Evolutionary conservation across 2,113 vertebrate genomes (phyloP), one percentile per base, ranked within the genome.

Genomic region (Cryptotis parvus): DNA sequence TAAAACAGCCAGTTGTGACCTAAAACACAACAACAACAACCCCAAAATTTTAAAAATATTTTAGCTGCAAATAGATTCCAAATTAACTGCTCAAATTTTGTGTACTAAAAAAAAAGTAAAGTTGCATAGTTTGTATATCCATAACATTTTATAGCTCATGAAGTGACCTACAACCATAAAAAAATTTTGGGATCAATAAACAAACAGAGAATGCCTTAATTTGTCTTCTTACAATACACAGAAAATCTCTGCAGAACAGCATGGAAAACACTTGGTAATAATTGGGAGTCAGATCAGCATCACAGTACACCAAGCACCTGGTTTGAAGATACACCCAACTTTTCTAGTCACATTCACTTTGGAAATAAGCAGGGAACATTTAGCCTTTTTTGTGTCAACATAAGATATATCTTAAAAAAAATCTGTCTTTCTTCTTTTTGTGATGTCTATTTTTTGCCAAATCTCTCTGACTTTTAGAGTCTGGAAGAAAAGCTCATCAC

Each of bases 31-130:
- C 16, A 18, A 58, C 55, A 58, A 58, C 18, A 58, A 6, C 2
- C 20, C 20, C 55, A 58, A 58, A 55, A 58, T 20, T 55, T 55
- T 20, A 15, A 24, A 24, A 58, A 58, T 31, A 4, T 37, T 68
- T n/a, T 5, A 81, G 33, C 15, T 29, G 65, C 3, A 77, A n/a
- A 65, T 9, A 58, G 20, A 70, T 26, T 91, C 22, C 18, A 49
- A 20, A 22, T 68, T 18, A 83, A 24, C 18, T 85, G 37, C 58
- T 82, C 4, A 31, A 91, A 74, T 78, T 33, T 61, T 22, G 22
- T 24, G 26, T 58, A 33, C 15, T 43, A 35, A 87, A 93, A 84
- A 3, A 35, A 87, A 93, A 84, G 3, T 39, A 79, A 55, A 79
- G 2, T 37, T 93, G 31, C 1, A 84, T 39, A 31, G 33, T 78